Percentiles rank a stretch among this genome's conserved stretches.
Evolutionary conservation across 2,797 vertebrate species (phyloP).

Genomic region (Luscinia megarhynchos): DNA sequence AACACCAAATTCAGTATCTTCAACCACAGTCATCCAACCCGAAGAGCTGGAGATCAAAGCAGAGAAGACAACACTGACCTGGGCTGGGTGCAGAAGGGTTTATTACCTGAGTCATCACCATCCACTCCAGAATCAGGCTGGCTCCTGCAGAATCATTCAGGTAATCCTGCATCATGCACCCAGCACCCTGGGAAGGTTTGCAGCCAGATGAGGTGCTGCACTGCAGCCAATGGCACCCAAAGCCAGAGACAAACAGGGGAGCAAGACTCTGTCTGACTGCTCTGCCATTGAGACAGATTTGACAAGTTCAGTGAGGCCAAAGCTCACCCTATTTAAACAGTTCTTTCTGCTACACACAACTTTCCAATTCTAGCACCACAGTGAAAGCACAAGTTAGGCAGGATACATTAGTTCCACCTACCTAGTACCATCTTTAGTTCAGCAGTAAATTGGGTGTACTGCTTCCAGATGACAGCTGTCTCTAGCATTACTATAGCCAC

Average conservation of each 20-base stretch:
- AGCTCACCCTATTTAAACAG: background rate
- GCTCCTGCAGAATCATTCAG: background rate
- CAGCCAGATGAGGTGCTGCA: background rate
- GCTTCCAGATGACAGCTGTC: background rate
- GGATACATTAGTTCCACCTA: background rate
- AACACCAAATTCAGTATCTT: background rate
- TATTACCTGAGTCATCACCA: background rate
- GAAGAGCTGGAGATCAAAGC: background rate
- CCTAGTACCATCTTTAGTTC: background rate
- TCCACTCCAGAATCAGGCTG: background rate
- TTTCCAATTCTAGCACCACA: background rate
- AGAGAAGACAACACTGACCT: background rate
- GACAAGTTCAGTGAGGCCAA: background rate
- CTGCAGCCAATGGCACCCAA: background rate
- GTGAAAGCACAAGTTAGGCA: background rate
- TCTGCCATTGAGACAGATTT: background rate
- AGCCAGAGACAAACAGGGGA: background rate
- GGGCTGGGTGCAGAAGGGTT: background rate
- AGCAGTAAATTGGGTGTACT: background rate
- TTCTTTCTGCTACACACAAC: background rate
- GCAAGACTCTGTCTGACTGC: background rate
- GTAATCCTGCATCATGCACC: background rate
- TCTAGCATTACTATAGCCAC: background rate
- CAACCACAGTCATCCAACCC: background rate
- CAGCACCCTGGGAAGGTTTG: accelerated